Percentiles rank a stretch among this genome's conserved stretches.
phyloP scores from a whole-genome alignment of 2,888 invertebrate species.

The Ectemnius continuus region DNA sequence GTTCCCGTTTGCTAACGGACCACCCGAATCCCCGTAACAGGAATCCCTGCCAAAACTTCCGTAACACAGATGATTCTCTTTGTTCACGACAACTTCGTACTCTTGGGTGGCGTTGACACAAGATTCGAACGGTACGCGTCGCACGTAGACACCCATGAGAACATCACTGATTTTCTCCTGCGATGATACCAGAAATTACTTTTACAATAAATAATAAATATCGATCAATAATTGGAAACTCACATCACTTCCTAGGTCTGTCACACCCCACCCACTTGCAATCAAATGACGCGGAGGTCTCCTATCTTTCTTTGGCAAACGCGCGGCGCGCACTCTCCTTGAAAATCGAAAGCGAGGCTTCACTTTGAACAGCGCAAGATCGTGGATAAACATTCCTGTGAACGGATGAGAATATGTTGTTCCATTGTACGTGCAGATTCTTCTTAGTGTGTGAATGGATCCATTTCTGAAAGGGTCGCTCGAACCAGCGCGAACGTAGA shows the following conservation, averaged over 20 bases:
- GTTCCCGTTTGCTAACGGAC: conserved; percentile 53
- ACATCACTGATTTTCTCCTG: conserved; percentile 11
- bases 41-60: conserved; percentile 54
- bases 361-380: conserved; percentile 59
- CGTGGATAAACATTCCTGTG: conserved; percentile 36
- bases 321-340: conserved; percentile 41
- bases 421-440: conserved; percentile 42
- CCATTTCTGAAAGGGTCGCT: conserved; percentile 42
- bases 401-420: conserved; percentile 23
- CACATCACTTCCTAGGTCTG: conserved; percentile 19
- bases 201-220: not conserved
- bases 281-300: conserved; percentile 43
- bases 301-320: conserved; percentile 45
- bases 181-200: not conserved
- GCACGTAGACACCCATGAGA: conserved; percentile 43
- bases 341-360: conserved; percentile 56
- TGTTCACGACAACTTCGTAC: conserved; percentile 41
- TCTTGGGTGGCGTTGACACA: conserved; percentile 38
- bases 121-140: conserved; percentile 37
- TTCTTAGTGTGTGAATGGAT: conserved; percentile 46
- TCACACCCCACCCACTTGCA: conserved; percentile 63
- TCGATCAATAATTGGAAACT: conserved; percentile 15
- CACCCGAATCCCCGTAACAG: conserved; percentile 67
- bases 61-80: conserved; percentile 60
- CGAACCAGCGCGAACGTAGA: conserved; percentile 62